phyloP scores from a whole-genome alignment of 2,797 vertebrate genomes.

The Podargus strigoides region DNA sequence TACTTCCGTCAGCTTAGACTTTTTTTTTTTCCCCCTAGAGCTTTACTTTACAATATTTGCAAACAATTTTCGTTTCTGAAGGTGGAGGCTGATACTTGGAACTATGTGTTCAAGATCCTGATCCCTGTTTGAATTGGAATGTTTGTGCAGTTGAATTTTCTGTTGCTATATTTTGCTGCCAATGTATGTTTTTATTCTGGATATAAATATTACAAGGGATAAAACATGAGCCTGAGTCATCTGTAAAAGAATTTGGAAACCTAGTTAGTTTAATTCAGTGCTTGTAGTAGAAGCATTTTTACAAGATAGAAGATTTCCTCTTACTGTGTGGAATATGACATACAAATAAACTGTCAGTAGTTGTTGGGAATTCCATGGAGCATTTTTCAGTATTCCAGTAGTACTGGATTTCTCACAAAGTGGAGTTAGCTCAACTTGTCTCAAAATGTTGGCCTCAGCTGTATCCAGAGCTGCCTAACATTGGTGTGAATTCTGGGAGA shows the following conservation, averaged over 20 bases:
- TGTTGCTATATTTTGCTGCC: constrained; percentile 47
- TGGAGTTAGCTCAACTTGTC: neutral
- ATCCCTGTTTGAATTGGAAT: neutral
- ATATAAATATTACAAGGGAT: constrained; percentile 6
- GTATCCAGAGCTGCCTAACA: neutral
- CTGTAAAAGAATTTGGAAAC: neutral
- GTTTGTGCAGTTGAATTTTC: neutral
- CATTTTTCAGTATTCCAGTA: neutral
- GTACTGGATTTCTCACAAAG: neutral
- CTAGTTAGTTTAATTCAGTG: neutral
- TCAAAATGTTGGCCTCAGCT: neutral
- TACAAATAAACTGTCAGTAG: neutral
- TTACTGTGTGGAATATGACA: neutral
- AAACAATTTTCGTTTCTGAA: neutral
- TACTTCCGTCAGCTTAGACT: neutral
- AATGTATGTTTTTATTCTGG: constrained; percentile 4
- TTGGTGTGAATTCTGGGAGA: neutral
- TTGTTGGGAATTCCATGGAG: neutral
- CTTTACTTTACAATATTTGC: neutral
- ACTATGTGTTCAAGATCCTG: neutral
- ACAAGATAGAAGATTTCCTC: too few species aligned
- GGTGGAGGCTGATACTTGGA: neutral
- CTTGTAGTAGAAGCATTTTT: neutral
- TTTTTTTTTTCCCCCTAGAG: neutral
- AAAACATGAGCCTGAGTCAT: constrained; percentile 23